These are phyloP conservation scores for Brienomyrus longianalis DNA, from an alignment of 2,113 vertebrate species.

Conservation along the genomic window DNA sequence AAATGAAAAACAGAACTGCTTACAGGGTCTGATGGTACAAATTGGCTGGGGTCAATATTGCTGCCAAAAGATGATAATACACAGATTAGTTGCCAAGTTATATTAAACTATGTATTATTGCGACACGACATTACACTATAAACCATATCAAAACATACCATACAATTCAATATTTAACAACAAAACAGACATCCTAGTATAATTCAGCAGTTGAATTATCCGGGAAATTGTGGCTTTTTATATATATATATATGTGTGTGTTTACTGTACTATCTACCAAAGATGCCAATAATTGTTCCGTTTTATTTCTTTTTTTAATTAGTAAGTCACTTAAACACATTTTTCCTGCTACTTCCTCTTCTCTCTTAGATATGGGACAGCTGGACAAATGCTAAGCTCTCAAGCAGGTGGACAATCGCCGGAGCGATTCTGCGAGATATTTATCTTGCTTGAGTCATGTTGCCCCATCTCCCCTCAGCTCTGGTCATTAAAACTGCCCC, in stretches of 20 bases:
- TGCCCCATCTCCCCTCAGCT: neutral
- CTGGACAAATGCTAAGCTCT: neutral
- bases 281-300: neutral
- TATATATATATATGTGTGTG: too few species aligned
- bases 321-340: neutral
- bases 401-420: neutral
- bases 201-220: neutral
- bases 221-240: too few species aligned
- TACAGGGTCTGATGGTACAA: constrained; percentile 51
- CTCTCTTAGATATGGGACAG: neutral
- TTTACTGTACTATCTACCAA: neutral
- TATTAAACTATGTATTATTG: neutral
- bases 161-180: neutral
- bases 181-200: neutral
- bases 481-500: neutral
- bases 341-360: neutral
- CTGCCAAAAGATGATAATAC: constrained; percentile 32
- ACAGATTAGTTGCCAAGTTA: neutral
- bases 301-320: neutral
- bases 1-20: constrained; percentile 37
- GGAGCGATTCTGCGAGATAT: neutral
- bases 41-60: constrained; percentile 60
- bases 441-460: neutral
- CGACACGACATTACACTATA: neutral
- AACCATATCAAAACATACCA: neutral